Conservation (phyloP, 2,113 vertebrate genomes). For the Dromaius novaehollandiae region DNA sequence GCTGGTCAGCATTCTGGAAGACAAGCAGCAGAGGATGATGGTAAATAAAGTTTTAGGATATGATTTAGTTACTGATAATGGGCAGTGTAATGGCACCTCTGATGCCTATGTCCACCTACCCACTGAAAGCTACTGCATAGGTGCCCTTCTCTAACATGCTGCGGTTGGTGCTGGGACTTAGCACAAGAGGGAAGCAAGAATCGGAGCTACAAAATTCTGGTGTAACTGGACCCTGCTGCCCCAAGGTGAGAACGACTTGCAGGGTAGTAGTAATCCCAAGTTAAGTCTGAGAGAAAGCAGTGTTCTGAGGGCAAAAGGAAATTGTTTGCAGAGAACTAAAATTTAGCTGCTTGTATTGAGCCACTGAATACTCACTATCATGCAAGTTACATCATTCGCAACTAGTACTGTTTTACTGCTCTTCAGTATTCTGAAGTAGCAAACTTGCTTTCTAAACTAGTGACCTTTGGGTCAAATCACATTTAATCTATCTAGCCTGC, state of each 20-base stretch:
- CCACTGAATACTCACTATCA: no score
- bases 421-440: not conserved
- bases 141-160: not conserved
- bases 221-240: not conserved
- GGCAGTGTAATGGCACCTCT: not conserved
- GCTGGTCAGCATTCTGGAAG: no score
- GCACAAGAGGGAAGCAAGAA: not conserved
- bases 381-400: not conserved
- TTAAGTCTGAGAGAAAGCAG: not conserved
- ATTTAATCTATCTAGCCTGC: not conserved
- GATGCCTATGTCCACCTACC: not conserved
- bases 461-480: not conserved
- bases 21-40: not conserved
- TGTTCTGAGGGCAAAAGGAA: not conserved
- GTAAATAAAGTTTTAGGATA: not conserved
- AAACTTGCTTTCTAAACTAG: no score
- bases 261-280: not conserved
- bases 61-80: not conserved
- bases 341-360: not conserved
- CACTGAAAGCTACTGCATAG: not conserved
- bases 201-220: not conserved
- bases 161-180: not conserved
- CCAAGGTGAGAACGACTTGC: not conserved
- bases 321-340: not conserved
- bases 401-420: not conserved